Conservation (phyloP, 2,888 invertebrate species). For the Thelaira solivaga region DNA sequence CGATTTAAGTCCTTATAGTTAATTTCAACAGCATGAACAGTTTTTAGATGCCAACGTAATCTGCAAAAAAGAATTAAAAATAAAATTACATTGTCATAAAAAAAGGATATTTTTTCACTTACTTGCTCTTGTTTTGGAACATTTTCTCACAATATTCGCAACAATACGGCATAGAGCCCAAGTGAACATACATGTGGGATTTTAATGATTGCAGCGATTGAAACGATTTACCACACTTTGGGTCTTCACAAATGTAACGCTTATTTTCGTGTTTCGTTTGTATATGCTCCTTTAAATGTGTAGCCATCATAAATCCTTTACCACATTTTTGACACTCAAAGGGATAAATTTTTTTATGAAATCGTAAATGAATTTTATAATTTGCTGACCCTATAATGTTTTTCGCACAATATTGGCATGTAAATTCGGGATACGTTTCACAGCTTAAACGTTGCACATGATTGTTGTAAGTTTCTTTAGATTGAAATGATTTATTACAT, state of each 20-base stretch:
- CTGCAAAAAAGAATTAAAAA: slow-evolving; percentile 46
- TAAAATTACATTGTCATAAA: neutral
- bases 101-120: neutral
- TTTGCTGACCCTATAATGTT: slow-evolving; percentile 60
- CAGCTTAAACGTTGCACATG: slow-evolving; percentile 61
- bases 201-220: slow-evolving; percentile 62
- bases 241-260: slow-evolving; percentile 61
- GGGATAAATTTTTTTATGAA: slow-evolving; percentile 64
- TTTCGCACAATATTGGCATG: slow-evolving; percentile 63
- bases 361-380: slow-evolving; percentile 64
- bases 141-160: slow-evolving; percentile 62
- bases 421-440: slow-evolving; percentile 60
- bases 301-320: slow-evolving; percentile 64
- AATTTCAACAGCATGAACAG: slow-evolving; percentile 50
- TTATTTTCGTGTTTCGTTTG: slow-evolving; percentile 64
- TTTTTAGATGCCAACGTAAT: slow-evolving; percentile 62
- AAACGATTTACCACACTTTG: slow-evolving; percentile 62
- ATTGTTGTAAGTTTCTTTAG: slow-evolving; percentile 37
- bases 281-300: slow-evolving; percentile 61
- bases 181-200: slow-evolving; percentile 62
- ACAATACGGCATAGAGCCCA: slow-evolving; percentile 61
- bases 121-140: slow-evolving; percentile 60
- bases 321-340: slow-evolving; percentile 61
- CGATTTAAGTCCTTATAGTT: slow-evolving; percentile 56
- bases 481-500: slow-evolving; percentile 57